Evolutionary conservation across 2,888 invertebrate genomes (phyloP).

Genomic region (Xanthorhoe designata): DNA sequence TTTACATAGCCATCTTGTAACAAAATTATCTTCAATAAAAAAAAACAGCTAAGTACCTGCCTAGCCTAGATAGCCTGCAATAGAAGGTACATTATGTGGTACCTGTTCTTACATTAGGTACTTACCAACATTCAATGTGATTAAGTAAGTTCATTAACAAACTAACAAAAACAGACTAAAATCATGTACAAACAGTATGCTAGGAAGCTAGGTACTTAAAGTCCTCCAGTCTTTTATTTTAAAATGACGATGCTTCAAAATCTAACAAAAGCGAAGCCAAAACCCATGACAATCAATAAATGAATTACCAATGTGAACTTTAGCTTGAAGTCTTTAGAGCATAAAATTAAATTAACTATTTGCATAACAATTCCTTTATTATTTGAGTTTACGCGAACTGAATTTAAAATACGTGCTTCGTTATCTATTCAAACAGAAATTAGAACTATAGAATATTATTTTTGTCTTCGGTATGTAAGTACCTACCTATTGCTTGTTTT

Average conservation of each 20-base stretch:
- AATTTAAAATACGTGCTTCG: slow-evolving; percentile 31
- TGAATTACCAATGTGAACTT: slow-evolving; percentile 7
- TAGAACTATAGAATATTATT: neutral
- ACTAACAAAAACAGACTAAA: too few species aligned
- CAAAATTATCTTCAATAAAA: too few species aligned
- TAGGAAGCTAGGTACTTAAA: too few species aligned
- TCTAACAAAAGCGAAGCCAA: neutral
- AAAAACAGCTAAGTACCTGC: too few species aligned
- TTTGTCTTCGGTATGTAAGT: slow-evolving; percentile 5
- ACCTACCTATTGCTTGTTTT: neutral
- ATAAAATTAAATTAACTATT: slow-evolving; percentile 2
- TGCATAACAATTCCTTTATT: slow-evolving; percentile 19
- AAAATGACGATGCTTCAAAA: neutral
- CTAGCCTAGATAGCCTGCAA: too few species aligned
- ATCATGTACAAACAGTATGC: too few species aligned
- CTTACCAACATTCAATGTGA: too few species aligned
- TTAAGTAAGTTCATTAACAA: too few species aligned
- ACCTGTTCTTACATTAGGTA: too few species aligned
- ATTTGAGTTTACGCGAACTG: slow-evolving; percentile 22
- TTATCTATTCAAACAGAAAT: slow-evolving; percentile 24
- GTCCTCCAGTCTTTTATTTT: neutral
- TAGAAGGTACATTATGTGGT: too few species aligned
- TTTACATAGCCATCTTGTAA: too few species aligned
- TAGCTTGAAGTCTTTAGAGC: neutral
- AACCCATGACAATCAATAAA: neutral